Base-by-base conservation (phyloP, 30 jellyfish, hydroid and myxozoan species). In the Aurelia aurita region DNA sequence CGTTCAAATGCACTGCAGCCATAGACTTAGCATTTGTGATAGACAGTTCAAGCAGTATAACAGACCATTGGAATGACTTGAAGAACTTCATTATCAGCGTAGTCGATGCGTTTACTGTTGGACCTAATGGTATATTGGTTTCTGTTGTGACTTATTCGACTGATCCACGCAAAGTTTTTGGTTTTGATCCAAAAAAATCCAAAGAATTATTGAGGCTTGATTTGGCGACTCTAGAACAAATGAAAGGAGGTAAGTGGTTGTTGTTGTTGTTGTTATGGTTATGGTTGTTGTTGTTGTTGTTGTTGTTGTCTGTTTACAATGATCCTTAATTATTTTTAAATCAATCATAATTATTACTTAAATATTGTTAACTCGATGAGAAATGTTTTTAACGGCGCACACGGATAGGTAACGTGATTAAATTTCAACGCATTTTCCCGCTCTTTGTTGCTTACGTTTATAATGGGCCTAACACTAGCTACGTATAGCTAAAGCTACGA, bases 41-140 rank as follows among this genome's bases (percentile, higher is more conserved):
- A 3, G 98, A 93, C 86, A 92, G 89, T 5, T 93, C 98, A 2
- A 82, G 91, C 76, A 87, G 96, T 54, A 77, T 87, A 63, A 84
- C 79, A 16, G 77, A 45, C 51, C 86, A 87, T 31, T 93, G 98
- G 98, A 85, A 35, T 7, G 62, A 86, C 54, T 62, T 93, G 10
- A 88, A 85, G 61, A 22, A 60, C 26, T 87, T 93, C 73, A 16
- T 93, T 16, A 72, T 21, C 58, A 79, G 82, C 20, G 82, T 93
- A 25, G 47, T 88, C 20, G 90, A 82, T 29, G 89, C 92, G 10
- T 93, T 93, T 63, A 67, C 94, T 31, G 74, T 93, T 54, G 96
- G 97, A 21, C 29, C 69, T 23, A 59, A 82, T 54, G 97, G 86
- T 8, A 68, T 86, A 4, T 43, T 63, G 22, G 85, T 93, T 61